phyloP scores from a whole-genome alignment of 64 coral and sea anemone species.

The Acropora tenuis region DNA sequence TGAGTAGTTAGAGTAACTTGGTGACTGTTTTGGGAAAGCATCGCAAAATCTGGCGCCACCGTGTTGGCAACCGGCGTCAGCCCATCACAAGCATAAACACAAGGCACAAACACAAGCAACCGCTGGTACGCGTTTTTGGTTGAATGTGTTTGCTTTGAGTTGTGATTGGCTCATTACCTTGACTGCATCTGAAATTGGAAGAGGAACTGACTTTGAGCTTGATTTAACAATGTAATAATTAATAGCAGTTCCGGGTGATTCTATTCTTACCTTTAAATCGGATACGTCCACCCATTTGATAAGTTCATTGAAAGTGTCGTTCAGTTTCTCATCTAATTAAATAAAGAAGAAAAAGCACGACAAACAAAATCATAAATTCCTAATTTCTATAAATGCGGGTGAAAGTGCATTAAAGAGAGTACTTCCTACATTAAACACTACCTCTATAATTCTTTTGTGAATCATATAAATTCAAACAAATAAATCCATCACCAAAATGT shows the following conservation, averaged over 20 bases:
- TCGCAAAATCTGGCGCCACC: no score
- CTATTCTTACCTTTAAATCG: slow-evolving; percentile 54
- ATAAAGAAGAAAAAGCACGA: not conserved
- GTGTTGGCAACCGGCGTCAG: no score
- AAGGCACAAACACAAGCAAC: not conserved
- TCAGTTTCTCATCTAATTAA: slow-evolving; percentile 18
- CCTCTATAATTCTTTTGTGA: not conserved
- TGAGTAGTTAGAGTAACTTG: not conserved
- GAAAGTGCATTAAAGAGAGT: no score
- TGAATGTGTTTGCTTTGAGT: no score
- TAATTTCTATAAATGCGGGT: not conserved
- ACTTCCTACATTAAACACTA: no score
- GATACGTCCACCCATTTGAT: slow-evolving; percentile 67
- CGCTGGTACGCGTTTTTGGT: not conserved
- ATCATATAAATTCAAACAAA: not conserved
- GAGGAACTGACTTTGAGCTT: no score
- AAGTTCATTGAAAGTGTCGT: slow-evolving; percentile 57
- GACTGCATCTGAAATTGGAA: no score
- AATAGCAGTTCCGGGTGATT: not conserved
- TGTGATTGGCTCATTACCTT: no score
- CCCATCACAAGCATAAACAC: not conserved
- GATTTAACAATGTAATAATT: no score
- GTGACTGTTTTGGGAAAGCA: not conserved
- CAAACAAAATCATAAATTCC: not conserved
- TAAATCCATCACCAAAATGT: not conserved